phyloP scores from a whole-genome alignment of 2,888 invertebrate genomes.

The Leucophora obtusa region DNA sequence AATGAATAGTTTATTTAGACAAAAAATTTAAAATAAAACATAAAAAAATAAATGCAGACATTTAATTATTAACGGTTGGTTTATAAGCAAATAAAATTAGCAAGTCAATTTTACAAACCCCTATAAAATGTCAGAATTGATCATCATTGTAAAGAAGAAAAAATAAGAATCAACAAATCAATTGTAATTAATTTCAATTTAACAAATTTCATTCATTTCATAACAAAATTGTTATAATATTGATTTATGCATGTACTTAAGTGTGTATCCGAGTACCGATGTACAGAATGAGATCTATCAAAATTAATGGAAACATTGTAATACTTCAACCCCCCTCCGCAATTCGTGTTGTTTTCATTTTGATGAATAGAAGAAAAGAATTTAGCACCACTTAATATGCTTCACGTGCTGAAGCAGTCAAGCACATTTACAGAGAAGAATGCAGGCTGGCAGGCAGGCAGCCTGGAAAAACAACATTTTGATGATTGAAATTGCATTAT shows the following conservation, averaged over 20 bases:
- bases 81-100: conserved; percentile 7
- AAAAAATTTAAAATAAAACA: too few species aligned
- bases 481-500: conserved; percentile 45
- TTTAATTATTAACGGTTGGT: not conserved
- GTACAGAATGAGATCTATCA: conserved; percentile 15
- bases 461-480: conserved; percentile 19
- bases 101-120: conserved; percentile 23
- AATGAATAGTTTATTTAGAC: too few species aligned
- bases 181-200: conserved; percentile 59
- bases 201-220: conserved; percentile 48
- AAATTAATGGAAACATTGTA: conserved; percentile 30
- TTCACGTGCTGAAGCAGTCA: conserved; percentile 56
- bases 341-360: not conserved
- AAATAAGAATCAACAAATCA: conserved; percentile 44
- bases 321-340: conserved; percentile 9
- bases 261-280: not conserved
- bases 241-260: conserved; percentile 45
- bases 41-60: too few species aligned
- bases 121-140: conserved; percentile 37
- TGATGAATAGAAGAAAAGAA: conserved; percentile 17
- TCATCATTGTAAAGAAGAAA: not conserved
- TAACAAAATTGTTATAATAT: conserved; percentile 45
- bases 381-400: conserved; percentile 59
- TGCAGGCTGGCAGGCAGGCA: conserved; percentile 27
- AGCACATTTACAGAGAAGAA: conserved; percentile 18